phyloP scores from a whole-genome alignment of 2,113 vertebrate genomes.

The Platycercus adscitus region DNA sequence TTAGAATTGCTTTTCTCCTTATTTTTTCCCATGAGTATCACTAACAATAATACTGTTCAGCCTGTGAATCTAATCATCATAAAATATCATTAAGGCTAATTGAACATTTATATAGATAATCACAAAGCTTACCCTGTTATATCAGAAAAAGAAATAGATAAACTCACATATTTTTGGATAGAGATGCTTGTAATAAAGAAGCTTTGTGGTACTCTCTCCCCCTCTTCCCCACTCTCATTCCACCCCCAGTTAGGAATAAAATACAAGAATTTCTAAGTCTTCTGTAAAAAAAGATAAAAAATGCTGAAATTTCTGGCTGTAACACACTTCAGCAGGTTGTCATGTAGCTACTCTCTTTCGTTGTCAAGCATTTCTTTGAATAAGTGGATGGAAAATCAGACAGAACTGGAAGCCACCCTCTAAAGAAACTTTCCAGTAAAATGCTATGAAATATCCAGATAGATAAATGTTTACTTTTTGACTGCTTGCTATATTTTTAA shows the following conservation, averaged over 20 bases:
- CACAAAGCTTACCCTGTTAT: conserved; percentile 3
- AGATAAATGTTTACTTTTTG: background rate
- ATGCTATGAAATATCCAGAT: background rate
- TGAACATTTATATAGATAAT: conserved; percentile 53
- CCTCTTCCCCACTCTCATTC: fast-evolving
- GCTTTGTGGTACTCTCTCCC: background rate
- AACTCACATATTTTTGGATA: background rate
- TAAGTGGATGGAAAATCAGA: background rate
- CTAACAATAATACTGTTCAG: conserved; percentile 47
- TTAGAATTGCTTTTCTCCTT: conserved; percentile 40
- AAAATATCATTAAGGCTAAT: conserved; percentile 55
- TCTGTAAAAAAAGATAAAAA: background rate
- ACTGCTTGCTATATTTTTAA: background rate
- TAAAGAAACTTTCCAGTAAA: background rate
- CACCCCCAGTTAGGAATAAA: background rate
- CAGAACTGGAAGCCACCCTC: background rate
- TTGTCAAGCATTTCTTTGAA: background rate
- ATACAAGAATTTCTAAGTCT: background rate
- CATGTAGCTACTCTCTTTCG: background rate
- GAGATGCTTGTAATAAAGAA: background rate
- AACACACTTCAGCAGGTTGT: background rate
- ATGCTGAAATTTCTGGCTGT: background rate
- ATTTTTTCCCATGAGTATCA: conserved; percentile 31
- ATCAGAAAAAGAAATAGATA: conserved; percentile 8
- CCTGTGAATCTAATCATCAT: conserved; percentile 46